A percentile compares a stretch with the other conserved stretches of the same genome.
Conservation (phyloP, 2,113 vertebrate species). For the Colius striatus region DNA sequence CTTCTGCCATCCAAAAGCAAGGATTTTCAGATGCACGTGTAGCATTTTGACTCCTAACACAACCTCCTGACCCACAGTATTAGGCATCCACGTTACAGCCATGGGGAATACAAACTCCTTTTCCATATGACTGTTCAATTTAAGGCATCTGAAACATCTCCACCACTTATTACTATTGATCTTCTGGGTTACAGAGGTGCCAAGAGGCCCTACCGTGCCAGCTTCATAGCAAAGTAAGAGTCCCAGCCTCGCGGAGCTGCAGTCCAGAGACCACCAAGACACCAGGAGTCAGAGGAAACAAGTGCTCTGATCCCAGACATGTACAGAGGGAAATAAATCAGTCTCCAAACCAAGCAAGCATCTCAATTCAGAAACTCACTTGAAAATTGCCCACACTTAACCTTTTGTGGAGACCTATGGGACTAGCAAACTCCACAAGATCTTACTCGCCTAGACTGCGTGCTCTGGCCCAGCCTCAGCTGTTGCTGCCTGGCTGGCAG, state of each 20-base stretch:
- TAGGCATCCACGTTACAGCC: background rate
- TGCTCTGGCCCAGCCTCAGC: background rate
- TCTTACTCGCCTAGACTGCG: background rate
- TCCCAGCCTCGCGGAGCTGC: background rate
- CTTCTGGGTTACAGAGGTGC: background rate
- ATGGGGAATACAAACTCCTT: background rate
- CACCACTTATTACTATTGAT: slow-evolving; percentile 31
- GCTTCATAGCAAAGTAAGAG: background rate
- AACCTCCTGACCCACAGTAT: background rate
- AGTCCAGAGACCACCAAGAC: background rate
- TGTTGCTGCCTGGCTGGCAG: background rate
- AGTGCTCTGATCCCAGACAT: slow-evolving; percentile 49
- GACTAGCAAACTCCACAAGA: background rate
- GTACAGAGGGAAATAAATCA: slow-evolving; percentile 50
- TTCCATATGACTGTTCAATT: slow-evolving; percentile 13
- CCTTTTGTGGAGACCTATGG: background rate
- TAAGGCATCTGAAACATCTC: slow-evolving; percentile 20
- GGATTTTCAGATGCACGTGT: background rate
- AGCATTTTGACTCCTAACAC: background rate
- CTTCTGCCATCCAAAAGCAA: slow-evolving; percentile 26
- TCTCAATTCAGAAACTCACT: background rate
- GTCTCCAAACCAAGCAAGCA: slow-evolving; percentile 33
- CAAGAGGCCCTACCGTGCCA: background rate
- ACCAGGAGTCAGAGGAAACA: slow-evolving; percentile 30
- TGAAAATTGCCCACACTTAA: background rate